Conservation (phyloP, 2,113 vertebrate genomes). For the Meriones unguiculatus region DNA sequence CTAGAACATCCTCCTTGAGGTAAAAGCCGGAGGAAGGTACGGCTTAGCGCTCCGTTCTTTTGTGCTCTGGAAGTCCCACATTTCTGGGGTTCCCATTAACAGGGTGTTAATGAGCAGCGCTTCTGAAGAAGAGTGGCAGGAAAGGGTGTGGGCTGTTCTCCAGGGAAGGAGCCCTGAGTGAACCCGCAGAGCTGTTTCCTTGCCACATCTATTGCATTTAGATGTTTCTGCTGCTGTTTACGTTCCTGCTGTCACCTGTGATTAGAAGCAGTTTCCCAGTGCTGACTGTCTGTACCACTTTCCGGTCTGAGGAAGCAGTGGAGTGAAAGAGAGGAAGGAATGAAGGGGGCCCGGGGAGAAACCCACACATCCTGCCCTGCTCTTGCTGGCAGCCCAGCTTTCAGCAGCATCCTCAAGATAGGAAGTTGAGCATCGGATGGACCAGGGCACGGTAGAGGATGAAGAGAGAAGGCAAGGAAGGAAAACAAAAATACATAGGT, state of each 20-base stretch:
- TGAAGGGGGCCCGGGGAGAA: background rate
- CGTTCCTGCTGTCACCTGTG: slow-evolving; percentile 77
- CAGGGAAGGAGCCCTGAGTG: background rate
- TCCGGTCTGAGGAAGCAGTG: slow-evolving; percentile 53
- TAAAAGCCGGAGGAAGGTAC: background rate
- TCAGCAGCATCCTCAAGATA: background rate
- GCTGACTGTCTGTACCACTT: slow-evolving; percentile 17
- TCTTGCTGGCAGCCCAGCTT: rapidly evolving
- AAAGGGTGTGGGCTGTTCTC: background rate
- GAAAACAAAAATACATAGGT: background rate
- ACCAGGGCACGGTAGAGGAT: background rate
- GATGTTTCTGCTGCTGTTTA: slow-evolving; percentile 75
- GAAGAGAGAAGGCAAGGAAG: background rate
- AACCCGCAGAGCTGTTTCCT: slow-evolving; percentile 8
- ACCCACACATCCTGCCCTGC: background rate
- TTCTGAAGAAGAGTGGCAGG: slow-evolving; percentile 12
- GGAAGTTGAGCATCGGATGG: background rate
- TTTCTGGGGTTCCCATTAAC: slow-evolving; percentile 16
- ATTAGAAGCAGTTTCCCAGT: slow-evolving; percentile 74
- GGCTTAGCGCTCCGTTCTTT: background rate
- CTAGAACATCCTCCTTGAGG: slow-evolving; percentile 32
- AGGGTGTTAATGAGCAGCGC: background rate
- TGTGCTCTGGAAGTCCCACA: background rate
- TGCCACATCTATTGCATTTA: slow-evolving; percentile 49
- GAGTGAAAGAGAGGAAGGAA: background rate